These are phyloP conservation scores for Fregata magnificens DNA, from an alignment of 2,113 vertebrate genomes.

Conservation along the genomic window DNA sequence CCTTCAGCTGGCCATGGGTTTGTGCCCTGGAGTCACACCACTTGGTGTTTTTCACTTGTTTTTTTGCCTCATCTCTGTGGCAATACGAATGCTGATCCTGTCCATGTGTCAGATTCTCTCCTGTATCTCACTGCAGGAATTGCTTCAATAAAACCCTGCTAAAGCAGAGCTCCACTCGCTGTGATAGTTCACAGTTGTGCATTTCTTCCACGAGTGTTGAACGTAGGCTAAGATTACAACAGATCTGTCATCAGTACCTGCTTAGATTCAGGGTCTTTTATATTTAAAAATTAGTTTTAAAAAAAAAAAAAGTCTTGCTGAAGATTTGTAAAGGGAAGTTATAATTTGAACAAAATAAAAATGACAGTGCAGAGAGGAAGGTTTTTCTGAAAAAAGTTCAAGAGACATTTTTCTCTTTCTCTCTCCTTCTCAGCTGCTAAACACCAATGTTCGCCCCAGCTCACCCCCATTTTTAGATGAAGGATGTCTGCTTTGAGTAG, in stretches of 20 bases:
- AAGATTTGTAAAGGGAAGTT: not conserved
- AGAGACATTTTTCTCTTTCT: not conserved
- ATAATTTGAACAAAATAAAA: not conserved
- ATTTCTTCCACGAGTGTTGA: not conserved
- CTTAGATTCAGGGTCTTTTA: not conserved
- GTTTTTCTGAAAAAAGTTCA: not conserved
- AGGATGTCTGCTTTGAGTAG: not conserved
- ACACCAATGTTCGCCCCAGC: rapidly evolving
- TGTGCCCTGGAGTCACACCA: not conserved
- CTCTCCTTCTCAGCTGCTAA: not conserved
- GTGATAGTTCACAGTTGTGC: not conserved
- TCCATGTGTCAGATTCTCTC: not conserved
- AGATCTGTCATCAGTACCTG: not conserved
- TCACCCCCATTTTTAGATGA: not conserved
- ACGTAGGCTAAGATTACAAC: not conserved
- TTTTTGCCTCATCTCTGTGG: not conserved
- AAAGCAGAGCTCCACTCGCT: not conserved
- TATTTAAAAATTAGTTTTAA: not conserved
- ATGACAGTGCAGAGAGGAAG: not conserved
- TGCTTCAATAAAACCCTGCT: not conserved
- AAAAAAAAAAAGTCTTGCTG: not conserved
- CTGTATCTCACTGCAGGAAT: not conserved
- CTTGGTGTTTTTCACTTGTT: not conserved
- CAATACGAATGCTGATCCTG: not conserved
- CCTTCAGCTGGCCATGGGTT: not conserved